Conservation (phyloP, 2,797 vertebrate species). For the Centropyge bicolor region DNA sequence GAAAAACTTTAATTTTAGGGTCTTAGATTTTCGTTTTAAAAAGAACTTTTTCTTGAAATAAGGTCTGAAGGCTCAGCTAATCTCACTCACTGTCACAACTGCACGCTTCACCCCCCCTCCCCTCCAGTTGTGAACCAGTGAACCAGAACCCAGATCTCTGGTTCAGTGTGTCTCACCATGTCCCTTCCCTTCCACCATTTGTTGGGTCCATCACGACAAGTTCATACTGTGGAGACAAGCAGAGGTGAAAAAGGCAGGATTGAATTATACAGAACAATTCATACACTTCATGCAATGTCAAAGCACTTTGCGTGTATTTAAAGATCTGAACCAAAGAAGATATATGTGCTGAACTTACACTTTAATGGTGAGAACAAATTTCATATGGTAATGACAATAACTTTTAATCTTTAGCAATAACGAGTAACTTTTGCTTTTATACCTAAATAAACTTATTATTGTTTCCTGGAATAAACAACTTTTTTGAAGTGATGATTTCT, state of each 20-base stretch:
- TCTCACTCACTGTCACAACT: constrained; percentile 2
- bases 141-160: constrained; percentile 38
- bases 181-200: not conserved
- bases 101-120: constrained; percentile 5
- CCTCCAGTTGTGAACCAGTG: constrained; percentile 41
- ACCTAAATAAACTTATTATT: not conserved
- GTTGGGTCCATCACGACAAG: too few species aligned
- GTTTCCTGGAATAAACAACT: not conserved
- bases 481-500: too few species aligned
- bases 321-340: not conserved
- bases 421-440: not conserved
- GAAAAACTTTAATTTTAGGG: constrained; percentile 24
- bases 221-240: not conserved
- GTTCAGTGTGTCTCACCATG: constrained; percentile 5
- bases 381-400: too few species aligned
- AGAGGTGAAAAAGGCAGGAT: too few species aligned
- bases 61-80: constrained; percentile 13
- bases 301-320: not conserved
- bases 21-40: constrained; percentile 6
- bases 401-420: not conserved
- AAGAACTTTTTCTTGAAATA: constrained; percentile 22
- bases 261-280: not conserved
- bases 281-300: not conserved
- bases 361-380: not conserved
- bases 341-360: not conserved